phyloP scores from a whole-genome alignment of 2,113 vertebrate species.

The Cavia porcellus region DNA sequence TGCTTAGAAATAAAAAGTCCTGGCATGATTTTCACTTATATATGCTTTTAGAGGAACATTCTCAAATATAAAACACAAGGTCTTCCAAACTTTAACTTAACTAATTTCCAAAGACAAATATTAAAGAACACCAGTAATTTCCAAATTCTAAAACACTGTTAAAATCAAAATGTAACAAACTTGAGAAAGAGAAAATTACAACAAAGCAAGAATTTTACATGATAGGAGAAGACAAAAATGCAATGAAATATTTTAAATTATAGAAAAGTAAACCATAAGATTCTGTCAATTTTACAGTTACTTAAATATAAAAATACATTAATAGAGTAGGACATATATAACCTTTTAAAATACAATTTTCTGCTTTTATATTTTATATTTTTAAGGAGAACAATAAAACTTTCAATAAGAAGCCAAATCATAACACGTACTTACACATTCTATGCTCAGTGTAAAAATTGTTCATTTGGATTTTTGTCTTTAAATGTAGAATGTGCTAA shows the following conservation, averaged over 20 bases:
- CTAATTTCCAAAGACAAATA: slow-evolving; percentile 73
- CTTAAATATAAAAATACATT: too few relatives aligned
- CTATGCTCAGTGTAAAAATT: not conserved
- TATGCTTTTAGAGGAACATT: slow-evolving; percentile 69
- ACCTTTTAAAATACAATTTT: slow-evolving; percentile 7
- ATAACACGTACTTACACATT: not conserved
- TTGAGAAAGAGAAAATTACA: slow-evolving; percentile 51
- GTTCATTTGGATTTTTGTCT: not conserved
- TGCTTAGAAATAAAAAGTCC: slow-evolving; percentile 83
- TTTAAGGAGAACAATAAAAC: slow-evolving; percentile 25
- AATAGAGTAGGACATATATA: not conserved
- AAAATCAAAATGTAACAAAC: slow-evolving; percentile 64
- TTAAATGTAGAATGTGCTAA: not conserved
- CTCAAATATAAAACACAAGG: slow-evolving; percentile 71
- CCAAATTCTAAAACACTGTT: slow-evolving; percentile 57
- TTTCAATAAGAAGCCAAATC: not conserved
- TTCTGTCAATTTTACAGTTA: not conserved
- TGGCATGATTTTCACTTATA: slow-evolving; percentile 68
- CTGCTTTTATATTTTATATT: not conserved
- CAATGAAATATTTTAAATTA: not conserved
- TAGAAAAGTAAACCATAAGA: not conserved
- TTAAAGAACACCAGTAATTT: slow-evolving; percentile 56
- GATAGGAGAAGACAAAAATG: not conserved
- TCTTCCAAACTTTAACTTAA: slow-evolving; percentile 64
- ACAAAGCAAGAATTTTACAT: not conserved